These are phyloP conservation scores for Peribatodes rhomboidaria DNA, from an alignment of 2,888 invertebrate genomes.

Conservation along the genomic window DNA sequence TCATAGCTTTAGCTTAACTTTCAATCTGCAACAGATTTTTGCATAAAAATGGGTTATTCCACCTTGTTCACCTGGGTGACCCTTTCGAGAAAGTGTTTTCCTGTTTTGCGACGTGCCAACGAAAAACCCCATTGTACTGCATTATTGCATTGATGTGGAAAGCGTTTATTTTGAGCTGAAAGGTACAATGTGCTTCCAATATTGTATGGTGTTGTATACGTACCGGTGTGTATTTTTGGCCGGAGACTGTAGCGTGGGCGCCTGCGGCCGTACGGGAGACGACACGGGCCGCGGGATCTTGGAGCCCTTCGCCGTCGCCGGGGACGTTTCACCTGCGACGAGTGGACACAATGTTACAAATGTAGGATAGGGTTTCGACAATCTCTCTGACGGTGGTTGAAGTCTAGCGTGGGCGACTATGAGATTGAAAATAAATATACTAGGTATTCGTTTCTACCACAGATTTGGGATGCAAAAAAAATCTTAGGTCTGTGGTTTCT, in stretches of 20 bases:
- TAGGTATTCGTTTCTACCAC: no score
- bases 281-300: conserved; percentile 92
- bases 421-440: neutral
- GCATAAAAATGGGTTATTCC: no score
- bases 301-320: conserved; percentile 86
- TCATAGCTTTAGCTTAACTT: neutral
- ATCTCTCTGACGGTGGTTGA: neutral
- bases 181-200: conserved; percentile 2
- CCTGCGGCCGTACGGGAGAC: conserved; percentile 89
- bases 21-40: neutral
- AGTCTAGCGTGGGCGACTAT: neutral
- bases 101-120: no score
- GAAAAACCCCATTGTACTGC: no score
- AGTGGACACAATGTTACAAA: conserved; percentile 16
- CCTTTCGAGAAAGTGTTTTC: neutral
- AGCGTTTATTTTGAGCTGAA: conserved; percentile 10
- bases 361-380: neutral
- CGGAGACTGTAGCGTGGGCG: conserved; percentile 74
- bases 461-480: no score
- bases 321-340: conserved; percentile 79
- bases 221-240: conserved; percentile 80
- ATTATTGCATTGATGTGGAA: neutral
- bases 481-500: no score
- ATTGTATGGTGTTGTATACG: conserved; percentile 37
- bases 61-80: no score